Base-by-base conservation (phyloP, 2,888 invertebrate species). In the Eremobia ochroleuca region DNA sequence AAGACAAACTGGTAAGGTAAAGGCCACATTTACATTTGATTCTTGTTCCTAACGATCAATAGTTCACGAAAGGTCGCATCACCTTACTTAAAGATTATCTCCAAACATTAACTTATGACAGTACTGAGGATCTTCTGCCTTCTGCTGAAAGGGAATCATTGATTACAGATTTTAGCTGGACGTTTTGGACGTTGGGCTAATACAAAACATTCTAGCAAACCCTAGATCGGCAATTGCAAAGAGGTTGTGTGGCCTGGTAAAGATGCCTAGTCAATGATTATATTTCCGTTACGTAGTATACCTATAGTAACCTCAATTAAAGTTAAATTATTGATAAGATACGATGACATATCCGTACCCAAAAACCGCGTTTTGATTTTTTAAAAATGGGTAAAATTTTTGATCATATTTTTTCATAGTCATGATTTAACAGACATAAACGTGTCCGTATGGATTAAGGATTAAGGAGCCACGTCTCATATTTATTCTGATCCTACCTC, bases 11-110 rank as follows among this genome's bases (percentile, higher is more conserved):
- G 31, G 58, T 28, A 43, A 70, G 40, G 52, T 67, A 18, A 66
- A 66, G 49, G 40, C 25, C 11, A 58, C 62, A 49, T 64, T 62
- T 40, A 34, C n/a, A 13, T 59, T 68, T 61, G 25, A 31, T 78
- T 64, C 25, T 77, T 25, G 8, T 52, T 34, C 0, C 2, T 25
- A 52, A 40, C 18, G 40, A 67, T 46, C 28, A 34, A 11, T 21
- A 9, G 28, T 61, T 31, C 31, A 18, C 9, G 59, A 59, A 59
- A 59, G 18, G 18, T 31, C 59, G 8, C 21, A 18, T 31, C 31
- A 9, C 21, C 15, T 25, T 52, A 52, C 52, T 25, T 13, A 55
- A 55, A n/a, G n/a, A 55, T 55, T n/a, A 55, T 55, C 55, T 55
- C 55, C n/a, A 13, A 55, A n/a, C 55, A 13, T 13, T 55, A 55